Conservation (phyloP, 1,140 invertebrate species). For the Micrasema longulum region DNA sequence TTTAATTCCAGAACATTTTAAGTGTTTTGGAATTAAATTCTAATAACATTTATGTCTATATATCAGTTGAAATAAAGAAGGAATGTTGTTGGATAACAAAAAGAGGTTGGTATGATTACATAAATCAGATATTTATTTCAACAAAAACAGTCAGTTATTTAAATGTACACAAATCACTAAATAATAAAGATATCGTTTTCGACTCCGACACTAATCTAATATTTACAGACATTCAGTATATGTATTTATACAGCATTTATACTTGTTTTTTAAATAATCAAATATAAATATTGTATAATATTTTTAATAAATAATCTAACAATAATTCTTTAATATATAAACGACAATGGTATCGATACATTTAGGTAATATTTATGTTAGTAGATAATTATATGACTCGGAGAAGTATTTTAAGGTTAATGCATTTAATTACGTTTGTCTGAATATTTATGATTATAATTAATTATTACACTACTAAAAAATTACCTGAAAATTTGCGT, state of each 20-base stretch:
- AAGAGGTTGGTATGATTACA: constrained; percentile 43
- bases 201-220: constrained; percentile 37
- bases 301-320: constrained; percentile 37
- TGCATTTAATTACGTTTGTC: neutral
- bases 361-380: constrained; percentile 20
- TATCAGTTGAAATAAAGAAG: no score
- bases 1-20: no score
- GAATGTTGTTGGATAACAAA: constrained; percentile 5
- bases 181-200: constrained; percentile 34
- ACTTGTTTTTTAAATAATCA: neutral
- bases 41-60: no score
- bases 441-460: neutral
- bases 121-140: constrained; percentile 50
- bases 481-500: constrained; percentile 10
- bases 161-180: constrained; percentile 51
- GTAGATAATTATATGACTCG: constrained; percentile 21
- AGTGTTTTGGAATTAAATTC: no score
- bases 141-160: constrained; percentile 50
- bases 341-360: constrained; percentile 29
- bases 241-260: constrained; percentile 20
- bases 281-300: constrained; percentile 16
- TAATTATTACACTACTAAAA: neutral
- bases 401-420: constrained; percentile 9
- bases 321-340: constrained; percentile 35
- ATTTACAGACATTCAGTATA: constrained; percentile 41